Evolutionary conservation across 2,113 vertebrate species (phyloP).

Genomic region (Elgaria multicarinata): DNA sequence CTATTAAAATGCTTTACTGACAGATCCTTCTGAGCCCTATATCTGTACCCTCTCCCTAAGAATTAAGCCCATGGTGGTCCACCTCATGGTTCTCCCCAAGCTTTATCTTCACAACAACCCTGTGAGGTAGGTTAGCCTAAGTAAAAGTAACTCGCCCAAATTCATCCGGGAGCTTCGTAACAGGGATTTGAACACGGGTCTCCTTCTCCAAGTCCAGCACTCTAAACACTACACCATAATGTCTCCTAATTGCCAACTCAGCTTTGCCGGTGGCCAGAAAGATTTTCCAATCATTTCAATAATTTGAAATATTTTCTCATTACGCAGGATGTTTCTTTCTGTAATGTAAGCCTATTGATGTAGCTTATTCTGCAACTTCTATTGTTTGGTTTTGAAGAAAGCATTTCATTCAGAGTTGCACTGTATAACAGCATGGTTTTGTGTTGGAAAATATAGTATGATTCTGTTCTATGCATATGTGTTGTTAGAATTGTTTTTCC

Average conservation of each 20-base stretch:
- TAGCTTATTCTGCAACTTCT: not conserved
- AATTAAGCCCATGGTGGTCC: not conserved
- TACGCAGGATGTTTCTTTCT: not conserved
- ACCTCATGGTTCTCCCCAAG: not conserved
- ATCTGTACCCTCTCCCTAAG: not conserved
- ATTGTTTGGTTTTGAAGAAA: not conserved
- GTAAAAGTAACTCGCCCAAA: not conserved
- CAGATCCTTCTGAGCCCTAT: not conserved
- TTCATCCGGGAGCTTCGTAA: not conserved
- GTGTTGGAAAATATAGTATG: not conserved
- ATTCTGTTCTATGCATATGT: not conserved
- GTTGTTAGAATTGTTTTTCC: not conserved
- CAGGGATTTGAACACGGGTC: not conserved
- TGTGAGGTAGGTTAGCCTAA: not conserved
- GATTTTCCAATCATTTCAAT: not conserved
- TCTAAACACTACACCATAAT: not conserved
- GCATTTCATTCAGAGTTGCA: not conserved
- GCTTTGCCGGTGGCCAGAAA: not conserved
- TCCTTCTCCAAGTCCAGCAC: not conserved
- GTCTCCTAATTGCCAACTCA: not conserved
- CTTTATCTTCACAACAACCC: not conserved
- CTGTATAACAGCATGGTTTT: not conserved
- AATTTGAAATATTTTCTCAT: not conserved
- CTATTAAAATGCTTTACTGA: not conserved
- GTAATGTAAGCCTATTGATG: not conserved